phyloP scores from a whole-genome alignment of 1,140 invertebrate genomes.

The Chelonus insularis region DNA sequence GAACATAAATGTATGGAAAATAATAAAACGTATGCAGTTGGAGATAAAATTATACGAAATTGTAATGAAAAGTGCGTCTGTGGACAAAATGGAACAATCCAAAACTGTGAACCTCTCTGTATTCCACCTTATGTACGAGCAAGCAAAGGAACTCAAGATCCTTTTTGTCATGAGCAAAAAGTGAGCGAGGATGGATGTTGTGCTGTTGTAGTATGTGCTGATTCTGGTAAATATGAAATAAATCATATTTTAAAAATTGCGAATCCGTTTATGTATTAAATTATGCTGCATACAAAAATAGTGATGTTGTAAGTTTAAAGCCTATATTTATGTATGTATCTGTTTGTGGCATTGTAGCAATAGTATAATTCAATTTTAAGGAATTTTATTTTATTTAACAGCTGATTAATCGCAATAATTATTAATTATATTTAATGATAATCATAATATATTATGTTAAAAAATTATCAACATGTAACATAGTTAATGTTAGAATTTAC shows the following conservation, averaged over 20 bases:
- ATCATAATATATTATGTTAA: no score
- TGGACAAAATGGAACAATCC: constrained; percentile 60
- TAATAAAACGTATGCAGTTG: constrained; percentile 72
- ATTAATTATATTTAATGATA: no score
- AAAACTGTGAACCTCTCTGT: constrained; percentile 72
- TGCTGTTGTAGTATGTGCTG: constrained; percentile 68
- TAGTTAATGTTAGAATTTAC: no score
- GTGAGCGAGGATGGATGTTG: constrained; percentile 76
- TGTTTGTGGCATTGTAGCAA: no score
- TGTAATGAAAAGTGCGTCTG: constrained; percentile 76
- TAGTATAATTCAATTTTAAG: no score
- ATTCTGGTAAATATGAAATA: constrained; percentile 53
- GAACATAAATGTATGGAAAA: constrained; percentile 67
- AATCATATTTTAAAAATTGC: neutral
- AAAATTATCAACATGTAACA: no score
- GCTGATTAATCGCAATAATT: no score
- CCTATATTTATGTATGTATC: no score
- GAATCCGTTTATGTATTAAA: no score
- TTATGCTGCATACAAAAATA: no score
- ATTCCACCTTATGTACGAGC: constrained; percentile 65
- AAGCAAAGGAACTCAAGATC: constrained; percentile 67
- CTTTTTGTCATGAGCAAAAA: constrained; percentile 72
- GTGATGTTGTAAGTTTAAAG: no score
- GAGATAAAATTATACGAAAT: constrained; percentile 67
- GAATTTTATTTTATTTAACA: no score